phyloP scores from a whole-genome alignment of 64 coral and sea anemone species.

The Pocillopora verrucosa region DNA sequence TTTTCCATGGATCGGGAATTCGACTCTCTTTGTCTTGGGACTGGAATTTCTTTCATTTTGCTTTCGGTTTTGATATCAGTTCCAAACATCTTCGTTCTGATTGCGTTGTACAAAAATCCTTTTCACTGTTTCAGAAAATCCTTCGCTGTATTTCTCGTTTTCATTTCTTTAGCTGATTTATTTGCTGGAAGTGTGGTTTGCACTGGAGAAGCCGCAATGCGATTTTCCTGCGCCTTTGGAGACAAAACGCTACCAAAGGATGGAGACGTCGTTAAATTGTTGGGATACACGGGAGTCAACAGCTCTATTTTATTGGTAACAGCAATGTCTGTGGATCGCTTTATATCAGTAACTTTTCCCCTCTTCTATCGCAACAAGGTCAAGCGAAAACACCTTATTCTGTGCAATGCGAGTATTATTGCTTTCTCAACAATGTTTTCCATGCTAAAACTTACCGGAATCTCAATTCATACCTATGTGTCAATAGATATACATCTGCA shows the following conservation, averaged over 20 bases:
- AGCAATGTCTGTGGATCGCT: constrained; percentile 13
- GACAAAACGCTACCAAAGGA: neutral
- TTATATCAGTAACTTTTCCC: neutral
- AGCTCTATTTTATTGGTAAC: neutral
- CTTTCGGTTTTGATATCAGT: neutral
- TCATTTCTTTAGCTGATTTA: neutral
- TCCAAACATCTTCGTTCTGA: neutral
- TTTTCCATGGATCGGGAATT: neutral
- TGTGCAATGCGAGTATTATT: neutral
- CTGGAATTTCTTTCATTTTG: neutral
- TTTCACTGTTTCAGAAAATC: neutral
- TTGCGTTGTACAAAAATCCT: neutral
- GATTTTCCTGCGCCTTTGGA: constrained; percentile 4
- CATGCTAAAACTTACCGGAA: neutral
- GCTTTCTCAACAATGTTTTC: constrained; percentile 15
- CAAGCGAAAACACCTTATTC: neutral
- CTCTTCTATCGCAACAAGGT: neutral
- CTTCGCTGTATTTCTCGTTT: neutral
- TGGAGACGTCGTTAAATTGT: neutral
- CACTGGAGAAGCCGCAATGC: neutral
- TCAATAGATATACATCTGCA: neutral
- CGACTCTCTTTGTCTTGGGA: neutral
- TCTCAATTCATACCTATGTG: neutral
- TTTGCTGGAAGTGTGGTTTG: neutral
- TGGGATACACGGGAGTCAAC: constrained; percentile 12